phyloP scores from a whole-genome alignment of 2,888 invertebrate genomes.

The Macaria notata region DNA sequence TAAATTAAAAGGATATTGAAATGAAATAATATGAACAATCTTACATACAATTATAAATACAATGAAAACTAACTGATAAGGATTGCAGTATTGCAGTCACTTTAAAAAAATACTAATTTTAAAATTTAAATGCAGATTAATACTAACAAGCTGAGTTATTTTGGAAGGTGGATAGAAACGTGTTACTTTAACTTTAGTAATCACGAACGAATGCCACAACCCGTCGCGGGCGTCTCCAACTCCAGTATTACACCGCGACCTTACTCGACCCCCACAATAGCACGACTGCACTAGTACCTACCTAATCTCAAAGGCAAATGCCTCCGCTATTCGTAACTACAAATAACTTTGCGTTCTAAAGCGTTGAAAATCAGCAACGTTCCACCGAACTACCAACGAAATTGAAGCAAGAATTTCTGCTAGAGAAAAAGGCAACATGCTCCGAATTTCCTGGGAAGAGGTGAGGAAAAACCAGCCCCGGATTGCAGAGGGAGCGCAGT shows the following conservation, averaged over 20 bases:
- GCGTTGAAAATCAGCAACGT: conserved; percentile 20
- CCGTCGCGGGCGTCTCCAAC: background rate
- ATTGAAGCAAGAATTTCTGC: conserved; percentile 17
- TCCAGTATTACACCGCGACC: background rate
- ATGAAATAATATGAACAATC: too few species aligned
- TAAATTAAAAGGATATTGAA: too few species aligned
- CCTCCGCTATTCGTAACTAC: conserved; percentile 18
- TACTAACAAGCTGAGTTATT: too few species aligned
- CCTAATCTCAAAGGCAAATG: conserved; percentile 13
- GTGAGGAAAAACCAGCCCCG: conserved; percentile 22
- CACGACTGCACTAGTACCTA: conserved; percentile 1
- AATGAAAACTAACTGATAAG: too few species aligned
- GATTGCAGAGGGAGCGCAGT: conserved; percentile 2
- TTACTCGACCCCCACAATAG: background rate
- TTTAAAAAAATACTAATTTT: too few species aligned
- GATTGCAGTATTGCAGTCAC: too few species aligned
- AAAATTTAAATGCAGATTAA: too few species aligned
- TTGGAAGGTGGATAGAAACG: too few species aligned
- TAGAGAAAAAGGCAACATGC: conserved; percentile 24
- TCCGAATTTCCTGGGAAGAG: conserved; percentile 26
- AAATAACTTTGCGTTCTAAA: conserved; percentile 22
- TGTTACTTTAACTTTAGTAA: too few species aligned
- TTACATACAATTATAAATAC: too few species aligned
- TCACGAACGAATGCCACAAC: too few species aligned
- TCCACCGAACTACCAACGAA: conserved; percentile 14